phyloP scores from a whole-genome alignment of 2,888 invertebrate genomes.

The Teinopalpus imperialis region DNA sequence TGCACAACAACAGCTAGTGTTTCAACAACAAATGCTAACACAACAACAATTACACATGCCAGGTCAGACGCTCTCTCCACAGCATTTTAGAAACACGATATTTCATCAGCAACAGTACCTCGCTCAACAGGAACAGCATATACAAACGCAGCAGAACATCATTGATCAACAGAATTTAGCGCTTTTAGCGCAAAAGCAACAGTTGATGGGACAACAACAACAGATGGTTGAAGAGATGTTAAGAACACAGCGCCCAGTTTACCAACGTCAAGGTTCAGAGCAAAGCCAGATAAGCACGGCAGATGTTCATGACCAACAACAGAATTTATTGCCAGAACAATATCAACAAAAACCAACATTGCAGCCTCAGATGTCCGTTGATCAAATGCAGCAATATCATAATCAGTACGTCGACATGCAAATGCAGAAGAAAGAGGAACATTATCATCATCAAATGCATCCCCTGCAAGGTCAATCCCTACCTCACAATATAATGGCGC shows the following conservation, averaged over 20 bases:
- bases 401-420: conserved; percentile 53
- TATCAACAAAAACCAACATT: conserved; percentile 57
- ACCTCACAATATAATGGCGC: conserved; percentile 66
- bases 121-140: conserved; percentile 74
- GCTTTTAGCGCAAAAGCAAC: conserved; percentile 74
- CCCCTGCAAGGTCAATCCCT: conserved; percentile 70
- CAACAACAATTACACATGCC: conserved; percentile 69
- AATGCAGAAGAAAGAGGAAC: conserved; percentile 62
- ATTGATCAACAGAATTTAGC: conserved; percentile 81
- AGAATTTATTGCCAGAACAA: conserved; percentile 46
- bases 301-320: conserved; percentile 62
- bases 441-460: conserved; percentile 56
- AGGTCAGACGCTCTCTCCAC: conserved; percentile 74
- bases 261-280: conserved; percentile 70
- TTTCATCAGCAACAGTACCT: conserved; percentile 74
- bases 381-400: conserved; percentile 56
- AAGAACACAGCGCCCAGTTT: conserved; percentile 62
- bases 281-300: conserved; percentile 68
- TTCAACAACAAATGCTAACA: conserved; percentile 72
- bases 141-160: conserved; percentile 80
- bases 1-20: conserved; percentile 70
- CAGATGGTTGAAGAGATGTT: conserved; percentile 70
- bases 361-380: conserved; percentile 67
- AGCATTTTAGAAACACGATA: conserved; percentile 58
- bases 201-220: conserved; percentile 78